Base-by-base conservation (phyloP, 2,797 vertebrate species). In the Strix occidentalis region DNA sequence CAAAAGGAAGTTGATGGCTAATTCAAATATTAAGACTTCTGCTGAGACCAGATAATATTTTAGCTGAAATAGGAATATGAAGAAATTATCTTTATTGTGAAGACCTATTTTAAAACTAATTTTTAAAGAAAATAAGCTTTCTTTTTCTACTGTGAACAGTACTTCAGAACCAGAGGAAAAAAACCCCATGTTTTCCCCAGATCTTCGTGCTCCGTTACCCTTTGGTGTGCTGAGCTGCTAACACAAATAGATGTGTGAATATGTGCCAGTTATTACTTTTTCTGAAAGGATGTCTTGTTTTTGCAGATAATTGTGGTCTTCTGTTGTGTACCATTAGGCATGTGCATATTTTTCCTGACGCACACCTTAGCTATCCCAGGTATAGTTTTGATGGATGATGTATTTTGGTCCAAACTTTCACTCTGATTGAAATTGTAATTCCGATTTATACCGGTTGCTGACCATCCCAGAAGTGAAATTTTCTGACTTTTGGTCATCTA, bases 1-100 rank as follows among this genome's bases (percentile, higher is more conserved):
- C 69, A 87, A 60, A 95, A 82, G 46, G 31, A 41, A 82, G 60
- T 45, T 66, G 23, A 63, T 11, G 24, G 29, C 20, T 76, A 81
- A 74, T 81, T 90, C 83, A 78, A 89, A 89, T 83, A 69, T 61
- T 91, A 76, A 70, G 43, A 82, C 19, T 90, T 74, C 82, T 92
- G 65, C 61, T 91, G 51, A 84, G 54, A 69, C 43, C 51, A 86
- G 74, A 81, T 77, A 94, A 82, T 81, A 79, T 57, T 81, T 79
- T 68, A 82, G 82, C 69, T 81, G 53, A 28, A 91, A 72, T 11
- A 79, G 50, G 31, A 71, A 29, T 9, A 8, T 66, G 58, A 86
- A 70, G 41, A 79, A 82, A 25, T 16, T 23, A 35, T 58, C 29
- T 61, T 70, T 74, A 46, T 53, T 29, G 20, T 33, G 8, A 29